phyloP scores from a whole-genome alignment of 1,140 invertebrate genomes.

The Melipona quadrifasciata region DNA sequence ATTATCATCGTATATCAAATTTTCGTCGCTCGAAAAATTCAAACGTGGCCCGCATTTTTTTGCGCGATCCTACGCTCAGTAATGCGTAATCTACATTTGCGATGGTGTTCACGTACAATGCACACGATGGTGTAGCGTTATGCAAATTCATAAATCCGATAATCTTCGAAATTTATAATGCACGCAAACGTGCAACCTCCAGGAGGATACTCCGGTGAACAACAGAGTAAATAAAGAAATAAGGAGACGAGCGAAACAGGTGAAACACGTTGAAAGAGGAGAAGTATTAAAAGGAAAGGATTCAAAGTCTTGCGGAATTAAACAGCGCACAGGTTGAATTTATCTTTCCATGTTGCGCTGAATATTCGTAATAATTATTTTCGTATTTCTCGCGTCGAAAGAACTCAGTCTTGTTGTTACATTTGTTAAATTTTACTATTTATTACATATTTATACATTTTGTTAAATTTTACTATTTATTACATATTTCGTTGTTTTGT shows the following conservation, averaged over 20 bases:
- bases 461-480: too few relatives aligned
- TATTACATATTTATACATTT: too few relatives aligned
- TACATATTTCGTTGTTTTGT: too few relatives aligned
- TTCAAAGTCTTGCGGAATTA: not conserved
- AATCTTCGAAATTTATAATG: slow-evolving; percentile 2
- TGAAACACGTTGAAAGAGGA: too few relatives aligned
- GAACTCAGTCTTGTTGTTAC: too few relatives aligned
- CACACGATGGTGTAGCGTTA: not conserved
- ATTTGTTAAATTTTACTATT: too few relatives aligned
- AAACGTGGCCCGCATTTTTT: not conserved
- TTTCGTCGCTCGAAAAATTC: not conserved
- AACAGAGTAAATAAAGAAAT: not conserved
- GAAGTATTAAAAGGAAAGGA: not conserved
- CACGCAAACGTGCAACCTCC: not conserved
- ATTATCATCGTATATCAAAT: not conserved
- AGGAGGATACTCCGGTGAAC: not conserved
- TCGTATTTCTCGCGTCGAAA: not conserved
- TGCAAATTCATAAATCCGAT: slow-evolving; percentile 11
- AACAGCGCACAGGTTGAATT: not conserved
- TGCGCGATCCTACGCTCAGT: not conserved
- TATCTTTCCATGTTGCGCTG: too few relatives aligned
- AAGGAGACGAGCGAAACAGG: too few relatives aligned
- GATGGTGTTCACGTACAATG: too few relatives aligned
- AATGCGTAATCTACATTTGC: too few relatives aligned
- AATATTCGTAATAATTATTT: not conserved